phyloP scores from a whole-genome alignment of 2,888 invertebrate genomes.

The Chironomus tentans region DNA sequence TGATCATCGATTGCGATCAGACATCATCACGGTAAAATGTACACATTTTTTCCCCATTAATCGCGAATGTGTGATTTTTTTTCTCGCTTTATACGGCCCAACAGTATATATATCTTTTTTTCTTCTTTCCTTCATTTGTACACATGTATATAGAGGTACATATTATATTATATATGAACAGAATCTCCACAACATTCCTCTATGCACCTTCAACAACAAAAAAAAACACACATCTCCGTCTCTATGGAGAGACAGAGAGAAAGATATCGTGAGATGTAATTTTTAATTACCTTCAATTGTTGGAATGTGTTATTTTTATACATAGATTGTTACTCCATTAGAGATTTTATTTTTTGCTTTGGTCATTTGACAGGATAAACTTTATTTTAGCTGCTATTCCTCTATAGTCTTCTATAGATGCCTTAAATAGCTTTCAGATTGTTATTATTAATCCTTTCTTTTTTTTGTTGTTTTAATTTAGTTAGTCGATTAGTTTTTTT shows the following conservation, averaged over 20 bases:
- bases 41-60: slow-evolving; percentile 1
- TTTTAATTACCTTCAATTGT: slow-evolving; percentile 26
- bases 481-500: slow-evolving; percentile 9
- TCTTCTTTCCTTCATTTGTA: neutral
- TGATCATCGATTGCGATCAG: slow-evolving; percentile 21
- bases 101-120: neutral
- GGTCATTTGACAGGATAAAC: slow-evolving; percentile 11
- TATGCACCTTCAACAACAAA: slow-evolving; percentile 14
- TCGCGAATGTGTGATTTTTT: slow-evolving; percentile 18
- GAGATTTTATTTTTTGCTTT: slow-evolving; percentile 14
- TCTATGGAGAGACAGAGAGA: neutral
- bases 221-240: neutral
- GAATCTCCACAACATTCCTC: slow-evolving; percentile 11
- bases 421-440: neutral
- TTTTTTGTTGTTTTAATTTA: neutral
- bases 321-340: slow-evolving; percentile 6
- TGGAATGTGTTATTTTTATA: neutral
- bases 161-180: neutral
- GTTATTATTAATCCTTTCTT: too few relatives aligned
- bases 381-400: neutral
- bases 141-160: neutral
- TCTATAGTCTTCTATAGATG: neutral
- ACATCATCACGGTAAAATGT: slow-evolving; percentile 16
- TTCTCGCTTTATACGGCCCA: neutral
- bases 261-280: slow-evolving; percentile 23